Evolutionary conservation across 2,888 invertebrate genomes (phyloP), one percentile per base, ranked within the genome.

Genomic region (Rhopalosiphum nymphaeae): DNA sequence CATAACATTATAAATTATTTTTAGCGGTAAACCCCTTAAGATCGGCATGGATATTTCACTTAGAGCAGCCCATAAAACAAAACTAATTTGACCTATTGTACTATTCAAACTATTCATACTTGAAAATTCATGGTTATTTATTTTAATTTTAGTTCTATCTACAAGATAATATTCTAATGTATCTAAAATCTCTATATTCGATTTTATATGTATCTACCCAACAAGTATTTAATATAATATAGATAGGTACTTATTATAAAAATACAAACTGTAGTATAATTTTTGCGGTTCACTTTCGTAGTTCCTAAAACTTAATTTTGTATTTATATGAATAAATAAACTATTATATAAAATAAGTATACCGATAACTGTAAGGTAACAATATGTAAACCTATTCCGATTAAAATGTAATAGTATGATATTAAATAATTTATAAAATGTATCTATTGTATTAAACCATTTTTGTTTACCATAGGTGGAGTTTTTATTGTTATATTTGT

Each of bases 401-500:
- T 29, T 29, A 44, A 44, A 85, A 85, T 85, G 44, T 46, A 85
- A 85, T 29, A 85, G 10, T 44, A 44, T 1, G 10, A 85, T 25
- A 44, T 44, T 10, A 85, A 21, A 0, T 46, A 46, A 4, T 46
- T 46, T 46, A 46, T 46, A 53, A 21, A 53, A 53, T 53, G 9
- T 49, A n/a, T 16, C n/a, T 86, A 46, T 49, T 21, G 49, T 49
- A n/a, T 87, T 21, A 46, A 16, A 53, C 5, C 44, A 44, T 36
- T 53, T 86, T 89, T 86, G 26, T 85, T 87, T 36, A 25, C 94
- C 94, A 3, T 95, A 96, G 96, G 96, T 95, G 99, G 99, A 0
- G 99, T 99, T 0, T 99, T 99, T 96, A 98, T 99, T 93, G 99
- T 99, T 0, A 99, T 99, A 95, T 98, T 99, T 95, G 98, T 99